These are phyloP conservation scores for Ornithoptera priamus DNA, from an alignment of 2,888 invertebrate genomes.

Conservation along the genomic window DNA sequence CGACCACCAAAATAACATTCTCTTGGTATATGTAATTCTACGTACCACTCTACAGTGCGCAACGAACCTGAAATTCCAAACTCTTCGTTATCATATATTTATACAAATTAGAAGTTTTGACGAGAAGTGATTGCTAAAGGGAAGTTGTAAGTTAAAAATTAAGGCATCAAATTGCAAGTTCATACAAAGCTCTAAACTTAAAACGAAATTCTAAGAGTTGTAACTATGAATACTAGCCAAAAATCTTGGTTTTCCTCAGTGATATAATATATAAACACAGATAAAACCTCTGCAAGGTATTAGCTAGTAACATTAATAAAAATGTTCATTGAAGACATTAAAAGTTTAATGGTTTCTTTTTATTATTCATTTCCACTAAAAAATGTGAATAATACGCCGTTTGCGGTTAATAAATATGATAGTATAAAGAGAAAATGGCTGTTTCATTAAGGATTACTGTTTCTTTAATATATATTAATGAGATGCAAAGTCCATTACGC, in stretches of 20 bases:
- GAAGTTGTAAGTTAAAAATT: too few species aligned
- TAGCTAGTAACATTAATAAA: neutral
- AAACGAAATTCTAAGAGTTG: too few species aligned
- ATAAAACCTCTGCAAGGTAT: too few species aligned
- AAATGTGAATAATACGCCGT: neutral
- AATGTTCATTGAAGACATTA: neutral
- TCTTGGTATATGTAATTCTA: constrained; percentile 48
- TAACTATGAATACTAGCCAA: too few species aligned
- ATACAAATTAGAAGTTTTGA: too few species aligned
- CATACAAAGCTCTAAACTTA: too few species aligned
- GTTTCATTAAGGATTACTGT: neutral
- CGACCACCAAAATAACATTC: constrained; percentile 47
- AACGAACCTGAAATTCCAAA: constrained; percentile 45
- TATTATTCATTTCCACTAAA: constrained; percentile 1
- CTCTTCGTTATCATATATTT: too few species aligned
- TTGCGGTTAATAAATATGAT: constrained; percentile 1
- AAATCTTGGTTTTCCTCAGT: too few species aligned
- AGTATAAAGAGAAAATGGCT: neutral
- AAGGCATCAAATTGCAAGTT: too few species aligned
- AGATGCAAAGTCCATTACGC: neutral
- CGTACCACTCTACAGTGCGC: constrained; percentile 51
- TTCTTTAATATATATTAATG: neutral
- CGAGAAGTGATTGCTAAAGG: too few species aligned
- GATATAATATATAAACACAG: too few species aligned
- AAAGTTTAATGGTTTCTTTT: neutral